A percentile compares a stretch with the other conserved stretches of the same genome.
phyloP scores from a whole-genome alignment of 1,140 invertebrate species.

The Probaryconus sp. region DNA sequence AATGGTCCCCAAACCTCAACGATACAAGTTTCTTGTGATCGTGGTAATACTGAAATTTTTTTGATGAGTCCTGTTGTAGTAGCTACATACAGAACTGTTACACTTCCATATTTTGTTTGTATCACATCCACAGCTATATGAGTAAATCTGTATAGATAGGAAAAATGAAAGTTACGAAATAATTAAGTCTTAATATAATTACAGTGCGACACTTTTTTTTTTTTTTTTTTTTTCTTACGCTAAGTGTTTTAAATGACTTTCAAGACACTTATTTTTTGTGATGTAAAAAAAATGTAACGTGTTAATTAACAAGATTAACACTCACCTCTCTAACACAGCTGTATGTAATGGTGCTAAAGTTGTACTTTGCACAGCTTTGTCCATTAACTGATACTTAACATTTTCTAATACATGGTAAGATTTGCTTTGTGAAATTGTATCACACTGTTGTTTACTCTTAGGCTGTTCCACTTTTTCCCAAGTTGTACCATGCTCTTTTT shows the following conservation, averaged over 20 bases:
- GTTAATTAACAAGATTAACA: too few relatives aligned
- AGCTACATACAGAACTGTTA: slow-evolving; percentile 89
- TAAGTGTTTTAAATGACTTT: too few relatives aligned
- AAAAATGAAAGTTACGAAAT: slow-evolving; percentile 7
- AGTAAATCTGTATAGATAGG: slow-evolving; percentile 78
- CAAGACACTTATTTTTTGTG: too few relatives aligned
- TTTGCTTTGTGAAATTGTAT: slow-evolving; percentile 49
- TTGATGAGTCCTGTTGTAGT: slow-evolving; percentile 86
- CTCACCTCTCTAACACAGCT: slow-evolving; percentile 82
- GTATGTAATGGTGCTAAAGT: slow-evolving; percentile 84
- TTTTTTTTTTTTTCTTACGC: too few relatives aligned
- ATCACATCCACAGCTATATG: slow-evolving; percentile 89
- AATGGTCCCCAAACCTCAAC: slow-evolving; percentile 91
- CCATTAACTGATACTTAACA: slow-evolving; percentile 92
- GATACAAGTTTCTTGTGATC: slow-evolving; percentile 85
- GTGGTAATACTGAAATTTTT: slow-evolving; percentile 87
- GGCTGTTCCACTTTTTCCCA: slow-evolving; percentile 83
- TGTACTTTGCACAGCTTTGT: slow-evolving; percentile 87
- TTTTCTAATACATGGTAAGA: slow-evolving; percentile 81
- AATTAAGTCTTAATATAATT: neutral
- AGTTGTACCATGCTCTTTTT: slow-evolving; percentile 84
- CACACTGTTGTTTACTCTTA: slow-evolving; percentile 78
- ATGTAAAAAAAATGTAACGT: too few relatives aligned
- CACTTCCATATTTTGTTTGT: slow-evolving; percentile 82
- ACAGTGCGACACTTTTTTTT: too few relatives aligned